Evolutionary conservation across 1,140 invertebrate genomes (phyloP), one percentile per base, ranked within the genome.

Genomic region (Centruroides vittatus): DNA sequence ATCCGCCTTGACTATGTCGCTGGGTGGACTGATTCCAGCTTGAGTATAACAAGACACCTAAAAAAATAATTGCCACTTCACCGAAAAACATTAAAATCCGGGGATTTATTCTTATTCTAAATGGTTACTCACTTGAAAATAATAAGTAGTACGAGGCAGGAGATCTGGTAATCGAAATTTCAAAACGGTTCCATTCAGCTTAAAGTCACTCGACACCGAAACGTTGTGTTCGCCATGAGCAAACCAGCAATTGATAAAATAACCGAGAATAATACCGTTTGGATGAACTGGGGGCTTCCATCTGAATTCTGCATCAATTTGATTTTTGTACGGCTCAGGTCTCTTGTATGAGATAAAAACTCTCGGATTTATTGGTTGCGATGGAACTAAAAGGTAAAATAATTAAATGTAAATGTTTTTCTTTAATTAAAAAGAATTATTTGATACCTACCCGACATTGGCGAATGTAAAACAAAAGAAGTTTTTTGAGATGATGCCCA

Each of bases 41-140:
- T 82, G 78, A 4, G 88, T 91, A 67, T 81, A 85, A 0, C 89
- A 88, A 72, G 82, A 79, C 49, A 93, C 85, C 82, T 63, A 49
- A 5, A 6, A 5, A 62, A 23, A 23, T 23, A 23, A 23, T 23
- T 23, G 23, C 23, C 23, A 23, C 23, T 0, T 23, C 23, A 23
- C 23, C 2, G 23, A 23, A 23, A 23, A 23, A 23, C 23, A 2
- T 23, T 23, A 23, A 23, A 23, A 23, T 23, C 2, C 23, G 2
- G 23, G 23, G 23, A 23, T 23, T 23, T 23, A 23, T 23, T 23
- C 23, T 1, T 23, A 23, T 23, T 23, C 23, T 23, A 23, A 23
- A 23, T 23, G 23, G 23, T 23, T 23, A 48, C 59, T 71, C 73
- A 86, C 84, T 74, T 85, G 78, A 67, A 89, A 89, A 63, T 78